Evolutionary conservation across 1,140 invertebrate genomes (phyloP), one percentile per base, ranked within the genome.

Genomic region (Achroia grisella): DNA sequence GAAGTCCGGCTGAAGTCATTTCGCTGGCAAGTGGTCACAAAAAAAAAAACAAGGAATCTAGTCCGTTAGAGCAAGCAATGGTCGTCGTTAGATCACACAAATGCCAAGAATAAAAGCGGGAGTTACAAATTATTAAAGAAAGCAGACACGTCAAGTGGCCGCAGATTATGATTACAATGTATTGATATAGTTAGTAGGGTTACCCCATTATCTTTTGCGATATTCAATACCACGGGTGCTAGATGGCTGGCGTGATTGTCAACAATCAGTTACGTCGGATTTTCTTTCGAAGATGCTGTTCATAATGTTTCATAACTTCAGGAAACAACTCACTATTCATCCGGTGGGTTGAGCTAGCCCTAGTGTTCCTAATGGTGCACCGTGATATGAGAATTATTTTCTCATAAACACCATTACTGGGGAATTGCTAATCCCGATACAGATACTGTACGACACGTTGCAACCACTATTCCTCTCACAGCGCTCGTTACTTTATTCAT

Each of bases 151-250:
- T 54, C 51, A 9, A 54, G 34, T 13, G 42, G 41, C 11, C 44
- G 37, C 29, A 86, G 35, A 47, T 80, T 79, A 39, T 68, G 29
- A 2, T 50, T 63, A 10, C 48, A 62, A 46, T 83, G 75, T 8
- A 77, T 71, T 39, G 74, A 73, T 3, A 86, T 42, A 8, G 73
- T 77, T 5, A 86, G 29, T 48, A 85, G 34, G 33, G 44, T 60
- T 1, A 76, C 55, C 10, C 57, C 68, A 30, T 71, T 56, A 15
- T 61, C 44, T 51, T 65, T 62, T 5, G 56, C 57, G 10, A 65
- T 51, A 35, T 73, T 50, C 30, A 79, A 23, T 6, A 39, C 56
- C 29, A 62, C 52, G 9, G 72, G 30, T 6, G 52, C 61, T 28
- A 68, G 9, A 41, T 74, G 71, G 6, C 53, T 60, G 23, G 55